A percentile compares a stretch with the other conserved stretches of the same genome.
Evolutionary conservation across 2,888 invertebrate genomes (phyloP).

Genomic region (Bugula neritina): DNA sequence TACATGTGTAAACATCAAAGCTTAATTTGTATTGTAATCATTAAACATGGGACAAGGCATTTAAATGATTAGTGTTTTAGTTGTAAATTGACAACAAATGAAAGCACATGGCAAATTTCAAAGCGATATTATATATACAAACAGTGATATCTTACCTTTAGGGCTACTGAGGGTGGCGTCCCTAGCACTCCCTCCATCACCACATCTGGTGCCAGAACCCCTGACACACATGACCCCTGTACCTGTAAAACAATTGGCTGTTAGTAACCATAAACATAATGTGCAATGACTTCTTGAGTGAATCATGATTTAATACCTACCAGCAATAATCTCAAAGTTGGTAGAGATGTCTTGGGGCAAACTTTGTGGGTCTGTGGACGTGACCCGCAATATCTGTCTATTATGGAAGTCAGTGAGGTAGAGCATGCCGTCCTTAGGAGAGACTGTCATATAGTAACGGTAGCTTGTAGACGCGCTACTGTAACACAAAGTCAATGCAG

Average conservation of each 20-base stretch:
- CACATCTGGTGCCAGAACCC: conserved; percentile 68
- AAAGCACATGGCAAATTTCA: too few relatives aligned
- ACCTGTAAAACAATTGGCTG: conserved; percentile 11
- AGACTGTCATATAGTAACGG: conserved; percentile 83
- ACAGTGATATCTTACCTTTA: conserved; percentile 72
- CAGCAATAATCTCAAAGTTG: conserved; percentile 91
- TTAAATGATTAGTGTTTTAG: too few relatives aligned
- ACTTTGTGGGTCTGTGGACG: neutral
- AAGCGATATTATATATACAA: too few relatives aligned
- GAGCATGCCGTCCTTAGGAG: conserved; percentile 88
- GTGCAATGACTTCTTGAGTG: too few relatives aligned
- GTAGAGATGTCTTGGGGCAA: conserved; percentile 40
- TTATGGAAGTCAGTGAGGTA: conserved; percentile 86
- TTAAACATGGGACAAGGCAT: too few relatives aligned
- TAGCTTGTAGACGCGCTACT: conserved; percentile 1
- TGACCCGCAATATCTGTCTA: conserved; percentile 43
- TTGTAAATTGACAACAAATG: too few relatives aligned
- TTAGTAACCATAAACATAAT: too few relatives aligned
- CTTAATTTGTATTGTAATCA: too few relatives aligned
- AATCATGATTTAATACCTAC: too few relatives aligned
- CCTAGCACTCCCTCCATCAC: conserved; percentile 85
- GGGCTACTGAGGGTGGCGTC: conserved; percentile 81
- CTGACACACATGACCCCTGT: conserved; percentile 72
- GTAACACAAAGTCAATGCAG: neutral
- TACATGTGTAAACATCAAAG: too few relatives aligned